Evolutionary conservation across 2,888 invertebrate genomes (phyloP), one percentile per base, ranked within the genome.

Genomic region (Rhagonycha fulva): DNA sequence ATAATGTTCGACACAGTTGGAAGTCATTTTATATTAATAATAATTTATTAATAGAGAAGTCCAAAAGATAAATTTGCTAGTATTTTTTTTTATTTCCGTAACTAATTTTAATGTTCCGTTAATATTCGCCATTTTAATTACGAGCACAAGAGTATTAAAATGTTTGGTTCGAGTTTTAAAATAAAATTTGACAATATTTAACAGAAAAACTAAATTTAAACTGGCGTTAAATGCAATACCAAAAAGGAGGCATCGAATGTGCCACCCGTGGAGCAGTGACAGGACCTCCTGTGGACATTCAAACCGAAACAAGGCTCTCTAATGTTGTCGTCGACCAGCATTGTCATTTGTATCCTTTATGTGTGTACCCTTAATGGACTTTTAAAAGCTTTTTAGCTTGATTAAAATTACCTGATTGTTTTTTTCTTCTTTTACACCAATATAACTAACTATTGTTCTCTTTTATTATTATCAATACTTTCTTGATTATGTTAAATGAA

Each of bases 271-370:
- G 78, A 68, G 78, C 73, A 77, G 76, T 71, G 80, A 79, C 80
- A 80, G 77, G 78, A 63, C 78, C 72, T 72, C 80, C 78, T 71
- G 77, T 70, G 23, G 80, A 24, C 66, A 72, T 28, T 69, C 75
- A 70, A 72, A 76, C 74, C 75, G 74, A 78, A 78, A 78, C 78
- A 78, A 78, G 71, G 76, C 76, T 76, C 76, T 78, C 78, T 78
- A 78, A 78, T 78, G 78, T 76, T 78, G 78, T 78, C 78, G 78
- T 78, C 78, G 78, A 71, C 74, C 60, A 74, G 74, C 75, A 73
- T 76, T 76, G 78, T 78, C 78, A 78, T 78, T 78, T 78, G 73
- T 76, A 78, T 76, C 78, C 69, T 78, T 78, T 78, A 76, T 75
- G 62, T 60, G 72, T 68, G 72, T 68, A 70, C 70, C 68, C 74